A percentile compares a stretch with the other conserved stretches of the same genome.
Conservation (phyloP, 2,888 invertebrate species). For the Labia minor region DNA sequence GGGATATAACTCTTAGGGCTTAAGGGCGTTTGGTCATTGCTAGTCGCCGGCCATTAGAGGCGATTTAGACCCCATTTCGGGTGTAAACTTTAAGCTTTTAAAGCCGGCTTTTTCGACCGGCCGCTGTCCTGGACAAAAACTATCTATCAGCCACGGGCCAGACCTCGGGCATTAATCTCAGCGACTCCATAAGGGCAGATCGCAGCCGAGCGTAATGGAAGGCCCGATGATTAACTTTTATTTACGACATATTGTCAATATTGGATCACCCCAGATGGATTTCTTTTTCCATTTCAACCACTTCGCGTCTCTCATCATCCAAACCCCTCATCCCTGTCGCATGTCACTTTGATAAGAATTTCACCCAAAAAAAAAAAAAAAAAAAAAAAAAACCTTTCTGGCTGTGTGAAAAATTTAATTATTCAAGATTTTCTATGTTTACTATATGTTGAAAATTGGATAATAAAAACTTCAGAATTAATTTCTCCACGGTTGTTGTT, state of each 20-base stretch:
- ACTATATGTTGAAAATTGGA: too few species aligned
- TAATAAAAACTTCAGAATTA: too few species aligned
- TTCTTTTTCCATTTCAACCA: too few species aligned
- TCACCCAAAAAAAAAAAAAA: too few species aligned
- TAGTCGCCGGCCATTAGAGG: constrained; percentile 18
- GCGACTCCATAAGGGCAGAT: not conserved
- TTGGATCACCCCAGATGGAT: not conserved
- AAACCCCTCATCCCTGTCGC: too few species aligned
- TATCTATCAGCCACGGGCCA: constrained; percentile 5
- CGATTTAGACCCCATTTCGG: constrained; percentile 24
- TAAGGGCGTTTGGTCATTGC: constrained; percentile 16
- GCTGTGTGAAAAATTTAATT: too few species aligned
- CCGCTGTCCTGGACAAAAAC: not conserved
- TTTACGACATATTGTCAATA: constrained; percentile 7
- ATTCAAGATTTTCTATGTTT: too few species aligned
- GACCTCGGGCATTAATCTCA: constrained; percentile 13
- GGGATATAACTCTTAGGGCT: constrained; percentile 13
- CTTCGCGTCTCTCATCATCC: too few species aligned
- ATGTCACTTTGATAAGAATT: too few species aligned
- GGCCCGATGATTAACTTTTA: not conserved
- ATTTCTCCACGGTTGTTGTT: too few species aligned
- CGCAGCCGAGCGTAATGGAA: not conserved
- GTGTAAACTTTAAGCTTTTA: constrained; percentile 24
- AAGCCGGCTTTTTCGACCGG: not conserved
- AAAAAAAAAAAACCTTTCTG: too few species aligned